Conservation (phyloP, 2,888 invertebrate species). For the Drosophila hamatofila region DNA sequence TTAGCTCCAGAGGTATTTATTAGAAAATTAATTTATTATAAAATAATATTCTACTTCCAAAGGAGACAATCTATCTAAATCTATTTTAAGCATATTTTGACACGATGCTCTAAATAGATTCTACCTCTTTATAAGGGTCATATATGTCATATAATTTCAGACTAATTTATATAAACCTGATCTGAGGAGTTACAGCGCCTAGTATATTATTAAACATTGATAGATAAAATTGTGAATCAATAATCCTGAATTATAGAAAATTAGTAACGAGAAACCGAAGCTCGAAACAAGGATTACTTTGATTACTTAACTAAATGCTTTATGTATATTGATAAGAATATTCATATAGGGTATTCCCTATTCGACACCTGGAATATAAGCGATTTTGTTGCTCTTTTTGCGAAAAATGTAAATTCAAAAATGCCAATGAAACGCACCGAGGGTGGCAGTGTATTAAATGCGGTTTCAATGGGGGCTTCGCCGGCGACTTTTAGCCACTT, state of each 20-base stretch:
- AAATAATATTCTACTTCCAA: background rate
- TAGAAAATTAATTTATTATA: background rate
- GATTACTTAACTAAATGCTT: background rate
- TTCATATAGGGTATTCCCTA: background rate
- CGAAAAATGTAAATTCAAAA: constrained; percentile 59
- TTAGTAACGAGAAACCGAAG: no score
- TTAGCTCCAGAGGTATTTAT: background rate
- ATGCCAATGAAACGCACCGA: constrained; percentile 42
- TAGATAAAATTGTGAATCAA: background rate
- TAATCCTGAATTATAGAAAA: background rate
- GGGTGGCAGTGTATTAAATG: constrained; percentile 43
- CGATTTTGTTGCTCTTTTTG: background rate
- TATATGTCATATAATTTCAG: background rate
- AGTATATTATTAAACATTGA: no score
- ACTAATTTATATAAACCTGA: background rate
- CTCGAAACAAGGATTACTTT: no score
- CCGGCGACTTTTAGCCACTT: constrained; percentile 42
- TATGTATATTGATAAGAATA: rapidly evolving
- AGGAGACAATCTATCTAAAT: no score
- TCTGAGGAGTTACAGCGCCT: background rate
- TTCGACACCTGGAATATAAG: background rate
- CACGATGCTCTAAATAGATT: background rate
- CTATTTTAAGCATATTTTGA: background rate
- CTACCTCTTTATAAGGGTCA: background rate
- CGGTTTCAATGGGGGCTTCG: constrained; percentile 12